Evolutionary conservation across 2,797 vertebrate genomes (phyloP), one percentile per base, ranked within the genome.

Genomic region (Dicrostonyx torquatus): DNA sequence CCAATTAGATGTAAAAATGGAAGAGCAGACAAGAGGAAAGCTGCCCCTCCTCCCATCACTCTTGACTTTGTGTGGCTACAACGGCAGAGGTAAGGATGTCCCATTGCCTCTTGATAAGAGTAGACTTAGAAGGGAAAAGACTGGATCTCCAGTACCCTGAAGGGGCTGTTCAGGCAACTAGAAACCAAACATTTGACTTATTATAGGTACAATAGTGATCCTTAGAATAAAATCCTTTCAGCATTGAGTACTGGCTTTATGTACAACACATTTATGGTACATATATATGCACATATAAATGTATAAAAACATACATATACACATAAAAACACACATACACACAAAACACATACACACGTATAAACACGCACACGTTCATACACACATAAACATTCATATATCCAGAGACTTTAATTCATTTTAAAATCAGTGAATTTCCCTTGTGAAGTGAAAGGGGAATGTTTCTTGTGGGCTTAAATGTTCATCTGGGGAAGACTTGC

Each of bases 401-500:
- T 29, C 93, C 20, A 43, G 31, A 94, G 18, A 90, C 91, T 93
- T 93, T 90, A 85, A 95, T 88, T 96, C 58, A 94, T 93, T 94
- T 94, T 93, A 22, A 95, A 87, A 64, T 83, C 84, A 89, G 37
- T 70, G 37, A 64, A 90, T 94, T 93, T 91, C 14, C 55, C 80
- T 93, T 95, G 62, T 85, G 87, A 83, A 18, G 2, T 85, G 64
- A 75, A 90, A 93, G 90, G 58, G 70, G 73, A 66, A 31, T 92
- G 68, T 80, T 95, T 76, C 85, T 88, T 89, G 68, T 90, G 73
- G 29, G 70, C n/a, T 90, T 87, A 48, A 70, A 22, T 70, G 83
- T 48, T 91, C 55, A 20, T 62, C 55, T 68, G 43, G 62, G 37
- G 86, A 85, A 85, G 20, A 93, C 89, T 76, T 82, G 64, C 83